A percentile compares a stretch with the other conserved stretches of the same genome.
These are phyloP conservation scores for Phoxinus phoxinus DNA, from an alignment of 2,113 vertebrate genomes.

Conservation along the genomic window DNA sequence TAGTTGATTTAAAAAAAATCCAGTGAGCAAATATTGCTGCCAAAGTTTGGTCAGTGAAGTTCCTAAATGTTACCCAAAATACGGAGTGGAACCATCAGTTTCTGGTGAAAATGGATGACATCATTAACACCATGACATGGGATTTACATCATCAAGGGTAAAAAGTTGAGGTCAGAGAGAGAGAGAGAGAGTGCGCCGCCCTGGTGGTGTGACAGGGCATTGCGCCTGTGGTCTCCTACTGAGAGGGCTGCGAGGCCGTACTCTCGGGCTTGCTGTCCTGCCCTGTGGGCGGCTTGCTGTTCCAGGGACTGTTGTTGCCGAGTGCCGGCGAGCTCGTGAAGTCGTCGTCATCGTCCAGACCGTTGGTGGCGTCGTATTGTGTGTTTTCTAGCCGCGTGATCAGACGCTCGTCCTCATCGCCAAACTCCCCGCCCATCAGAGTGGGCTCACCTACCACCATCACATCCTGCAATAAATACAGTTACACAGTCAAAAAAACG, in stretches of 20 bases:
- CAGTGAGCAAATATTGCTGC: slow-evolving; percentile 17
- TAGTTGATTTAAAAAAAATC: neutral
- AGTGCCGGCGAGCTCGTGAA: slow-evolving; percentile 95
- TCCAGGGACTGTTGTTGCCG: slow-evolving; percentile 94
- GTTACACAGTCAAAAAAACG: neutral
- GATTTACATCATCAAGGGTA: slow-evolving; percentile 56
- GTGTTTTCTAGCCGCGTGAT: slow-evolving; percentile 99
- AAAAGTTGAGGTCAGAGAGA: slow-evolving; percentile 62
- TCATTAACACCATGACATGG: slow-evolving; percentile 37
- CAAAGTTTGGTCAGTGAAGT: slow-evolving; percentile 35
- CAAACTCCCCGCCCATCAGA: slow-evolving; percentile 98
- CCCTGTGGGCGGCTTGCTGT: slow-evolving; percentile 87
- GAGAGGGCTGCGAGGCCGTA: slow-evolving; percentile 92
- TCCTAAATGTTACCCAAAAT: slow-evolving; percentile 14
- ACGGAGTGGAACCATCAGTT: neutral
- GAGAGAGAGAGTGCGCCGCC: slow-evolving; percentile 34
- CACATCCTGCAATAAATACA: slow-evolving; percentile 84
- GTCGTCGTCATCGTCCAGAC: slow-evolving; percentile 98
- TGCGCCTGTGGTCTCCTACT: slow-evolving; percentile 74
- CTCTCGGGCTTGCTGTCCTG: slow-evolving; percentile 97
- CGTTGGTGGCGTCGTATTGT: slow-evolving; percentile 98
- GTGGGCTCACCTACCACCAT: slow-evolving; percentile 99
- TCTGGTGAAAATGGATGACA: slow-evolving; percentile 20
- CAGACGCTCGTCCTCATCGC: slow-evolving; percentile 98
- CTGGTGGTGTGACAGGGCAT: slow-evolving; percentile 46